Base-by-base conservation (phyloP, 2,797 vertebrate genomes). In the Halcyon smyrnensis region DNA sequence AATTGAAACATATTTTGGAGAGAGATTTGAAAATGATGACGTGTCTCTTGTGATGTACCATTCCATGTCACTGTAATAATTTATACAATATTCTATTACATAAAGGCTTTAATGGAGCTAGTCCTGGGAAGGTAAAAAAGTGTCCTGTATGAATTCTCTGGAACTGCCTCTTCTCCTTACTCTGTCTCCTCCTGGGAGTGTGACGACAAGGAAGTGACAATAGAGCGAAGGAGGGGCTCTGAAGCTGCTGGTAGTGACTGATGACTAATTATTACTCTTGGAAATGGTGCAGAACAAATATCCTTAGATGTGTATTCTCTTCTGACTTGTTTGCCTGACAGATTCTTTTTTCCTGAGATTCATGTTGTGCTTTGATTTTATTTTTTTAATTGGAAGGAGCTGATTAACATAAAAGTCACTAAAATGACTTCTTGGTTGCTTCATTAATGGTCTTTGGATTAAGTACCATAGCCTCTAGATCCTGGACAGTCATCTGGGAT, bases 251-350 rank as follows among this genome's bases (percentile, higher is more conserved):
- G 81, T 94, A 84, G 80, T 87, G 69, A 87, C 69, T 59, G 69
- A 84, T 87, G 74, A 62, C 69, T 94, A 87, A 91, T 87, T 84
- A 74, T 84, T 89, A 74, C n/a, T 89, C 37, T 87, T 76, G 82
- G 56, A 94, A 89, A 89, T 46, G 41, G 50, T 2, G 3, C 74
- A 37, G 81, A 86, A 91, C 54, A 91, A 65, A 77, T 64, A 65
- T 30, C 56, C 78, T 80, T 76, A 87, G 46, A 84, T 53, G 25
- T 36, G 12, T 51, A 56, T 73, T 91, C 68, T 80, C 68, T 68
- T 89, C 85, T 81, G 65, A 74, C 34, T 74, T 84, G 10, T 80
- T 81, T 93, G 59, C 32, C 43, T 77, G 46, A 69, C 65, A 87
- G 54, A 84, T 57, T 87, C 24, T 34, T 65, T 89, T 60, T 87